Conservation (phyloP, 2,888 invertebrate genomes). For the Macrosoma leucophasiata region DNA sequence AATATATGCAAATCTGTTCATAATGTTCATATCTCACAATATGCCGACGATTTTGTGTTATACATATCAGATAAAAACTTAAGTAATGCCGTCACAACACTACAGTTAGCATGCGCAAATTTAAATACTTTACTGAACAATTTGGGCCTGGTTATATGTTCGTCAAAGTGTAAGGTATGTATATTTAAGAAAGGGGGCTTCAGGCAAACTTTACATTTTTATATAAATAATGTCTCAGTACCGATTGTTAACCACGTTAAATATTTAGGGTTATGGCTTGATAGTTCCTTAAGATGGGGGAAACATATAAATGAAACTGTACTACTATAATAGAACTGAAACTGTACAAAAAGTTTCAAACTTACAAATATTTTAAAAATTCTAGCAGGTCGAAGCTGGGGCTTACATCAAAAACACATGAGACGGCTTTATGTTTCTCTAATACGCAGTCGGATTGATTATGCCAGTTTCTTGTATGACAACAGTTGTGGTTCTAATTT, state of each 20-base stretch:
- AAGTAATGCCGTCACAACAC: background rate
- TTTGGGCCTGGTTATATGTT: conserved; percentile 20
- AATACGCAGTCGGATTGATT: conserved; percentile 2
- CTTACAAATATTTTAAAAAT: background rate
- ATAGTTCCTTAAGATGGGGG: too few species aligned
- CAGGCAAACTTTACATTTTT: conserved; percentile 5
- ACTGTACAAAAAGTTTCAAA: too few species aligned
- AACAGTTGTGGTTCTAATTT: too few species aligned
- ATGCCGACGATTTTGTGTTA: too few species aligned
- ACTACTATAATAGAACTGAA: too few species aligned
- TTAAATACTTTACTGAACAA: conserved; percentile 12
- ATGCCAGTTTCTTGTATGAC: background rate
- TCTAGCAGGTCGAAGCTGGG: conserved; percentile 7
- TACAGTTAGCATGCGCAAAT: conserved; percentile 15
- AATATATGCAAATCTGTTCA: conserved; percentile 12
- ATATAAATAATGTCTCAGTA: conserved; percentile 11
- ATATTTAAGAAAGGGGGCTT: conserved; percentile 18
- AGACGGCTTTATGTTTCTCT: conserved; percentile 6
- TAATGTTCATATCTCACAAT: conserved; percentile 16
- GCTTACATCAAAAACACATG: conserved; percentile 9
- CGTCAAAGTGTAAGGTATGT: conserved; percentile 21
- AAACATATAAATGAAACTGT: too few species aligned
- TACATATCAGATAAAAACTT: conserved; percentile 13
- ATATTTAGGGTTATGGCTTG: too few species aligned
- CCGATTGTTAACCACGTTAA: too few species aligned